These are phyloP conservation scores for Psilopsiagon aurifrons DNA, from an alignment of 2,113 vertebrate species.

Conservation along the genomic window DNA sequence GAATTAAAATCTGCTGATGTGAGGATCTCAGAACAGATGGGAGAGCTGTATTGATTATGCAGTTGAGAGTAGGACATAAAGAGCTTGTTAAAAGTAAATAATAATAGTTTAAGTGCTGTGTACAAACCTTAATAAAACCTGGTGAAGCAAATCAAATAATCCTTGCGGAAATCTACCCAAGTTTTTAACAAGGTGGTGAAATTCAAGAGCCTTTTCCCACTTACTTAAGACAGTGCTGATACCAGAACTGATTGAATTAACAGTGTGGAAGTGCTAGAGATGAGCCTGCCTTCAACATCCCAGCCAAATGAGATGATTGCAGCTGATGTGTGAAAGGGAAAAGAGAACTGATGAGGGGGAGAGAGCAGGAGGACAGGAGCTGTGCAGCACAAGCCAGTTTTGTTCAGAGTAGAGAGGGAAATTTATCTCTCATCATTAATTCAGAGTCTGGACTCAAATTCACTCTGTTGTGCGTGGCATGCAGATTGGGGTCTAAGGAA, in stretches of 20 bases:
- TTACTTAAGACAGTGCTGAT: conserved; percentile 33
- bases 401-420: neutral
- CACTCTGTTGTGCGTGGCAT: neutral
- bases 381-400: neutral
- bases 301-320: conserved; percentile 59
- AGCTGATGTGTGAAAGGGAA: conserved; percentile 61
- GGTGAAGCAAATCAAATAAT: conserved; percentile 43
- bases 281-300: conserved; percentile 41
- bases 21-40: conserved; percentile 46
- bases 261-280: conserved; percentile 56
- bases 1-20: conserved; percentile 54
- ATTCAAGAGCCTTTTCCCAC: conserved; percentile 37
- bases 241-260: conserved; percentile 56
- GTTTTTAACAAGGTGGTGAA: conserved; percentile 48
- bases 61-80: conserved; percentile 38
- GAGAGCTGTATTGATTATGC: conserved; percentile 58
- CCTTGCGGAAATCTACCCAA: neutral
- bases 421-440: conserved; percentile 1
- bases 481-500: neutral
- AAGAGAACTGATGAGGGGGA: conserved; percentile 31
- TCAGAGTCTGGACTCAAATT: neutral
- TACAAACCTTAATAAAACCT: conserved; percentile 51
- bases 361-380: conserved; percentile 13
- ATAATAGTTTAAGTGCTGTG: conserved; percentile 52
- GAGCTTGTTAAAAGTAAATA: conserved; percentile 66